phyloP scores from a whole-genome alignment of 1,140 invertebrate species.

The Lasioglossum baleicum region DNA sequence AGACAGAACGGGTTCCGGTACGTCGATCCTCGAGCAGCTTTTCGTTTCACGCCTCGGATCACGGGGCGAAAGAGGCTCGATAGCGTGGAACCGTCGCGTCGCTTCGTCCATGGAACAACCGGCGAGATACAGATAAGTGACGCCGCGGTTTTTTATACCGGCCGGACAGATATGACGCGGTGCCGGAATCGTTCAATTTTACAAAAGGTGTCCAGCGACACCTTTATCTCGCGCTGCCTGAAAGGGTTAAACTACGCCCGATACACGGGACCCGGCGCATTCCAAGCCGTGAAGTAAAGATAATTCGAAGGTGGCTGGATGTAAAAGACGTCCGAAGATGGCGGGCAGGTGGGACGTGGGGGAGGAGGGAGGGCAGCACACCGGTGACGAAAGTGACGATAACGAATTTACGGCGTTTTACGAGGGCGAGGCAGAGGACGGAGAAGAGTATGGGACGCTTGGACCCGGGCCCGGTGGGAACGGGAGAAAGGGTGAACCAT shows the following conservation, averaged over 20 bases:
- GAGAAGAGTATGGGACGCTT: no score
- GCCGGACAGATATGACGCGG: slow-evolving; percentile 40
- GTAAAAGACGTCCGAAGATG: background rate
- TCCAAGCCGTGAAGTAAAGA: slow-evolving; percentile 65
- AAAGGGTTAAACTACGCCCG: slow-evolving; percentile 63
- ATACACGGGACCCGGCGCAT: slow-evolving; percentile 56
- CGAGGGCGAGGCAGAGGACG: background rate
- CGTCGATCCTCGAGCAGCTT: slow-evolving; percentile 38
- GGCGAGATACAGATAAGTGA: slow-evolving; percentile 49
- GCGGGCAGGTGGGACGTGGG: no score
- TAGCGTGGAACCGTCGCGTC: slow-evolving; percentile 4
- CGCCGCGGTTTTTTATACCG: slow-evolving; percentile 21
- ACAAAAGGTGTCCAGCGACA: slow-evolving; percentile 63
- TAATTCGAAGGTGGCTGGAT: slow-evolving; percentile 55
- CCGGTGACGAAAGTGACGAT: slow-evolving; percentile 61
- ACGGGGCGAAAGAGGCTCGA: slow-evolving; percentile 21
- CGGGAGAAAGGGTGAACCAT: background rate
- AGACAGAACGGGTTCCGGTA: slow-evolving; percentile 28
- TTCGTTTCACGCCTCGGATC: slow-evolving; percentile 38
- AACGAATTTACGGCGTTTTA: slow-evolving; percentile 54
- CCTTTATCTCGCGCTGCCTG: slow-evolving; percentile 66
- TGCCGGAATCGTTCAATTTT: slow-evolving; percentile 64
- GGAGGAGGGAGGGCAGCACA: background rate
- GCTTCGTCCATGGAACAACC: background rate
- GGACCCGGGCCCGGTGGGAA: background rate